phyloP scores from a whole-genome alignment of 2,797 vertebrate genomes.

The Anomalospiza imberbis region DNA sequence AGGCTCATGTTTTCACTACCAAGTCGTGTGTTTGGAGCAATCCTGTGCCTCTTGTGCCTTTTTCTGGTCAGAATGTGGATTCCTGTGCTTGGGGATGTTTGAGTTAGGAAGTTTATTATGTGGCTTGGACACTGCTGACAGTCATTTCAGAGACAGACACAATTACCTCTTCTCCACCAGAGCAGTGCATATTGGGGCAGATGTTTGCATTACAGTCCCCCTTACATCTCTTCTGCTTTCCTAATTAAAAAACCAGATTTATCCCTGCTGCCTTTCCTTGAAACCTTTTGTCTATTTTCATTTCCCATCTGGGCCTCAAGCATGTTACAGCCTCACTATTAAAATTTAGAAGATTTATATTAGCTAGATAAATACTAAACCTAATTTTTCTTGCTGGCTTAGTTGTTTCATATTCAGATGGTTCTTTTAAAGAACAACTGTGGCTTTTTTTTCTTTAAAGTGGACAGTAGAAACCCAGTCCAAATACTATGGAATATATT shows the following conservation, averaged over 20 bases:
- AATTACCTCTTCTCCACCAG: background rate
- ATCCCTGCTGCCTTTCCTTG: conserved; percentile 24
- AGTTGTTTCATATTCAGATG: background rate
- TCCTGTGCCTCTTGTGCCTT: background rate
- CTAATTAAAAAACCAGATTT: conserved; percentile 28
- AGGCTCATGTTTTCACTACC: background rate
- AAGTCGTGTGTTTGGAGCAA: background rate
- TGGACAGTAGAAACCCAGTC: background rate
- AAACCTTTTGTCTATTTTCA: conserved; percentile 60
- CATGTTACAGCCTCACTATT: conserved; percentile 23
- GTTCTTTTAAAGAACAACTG: background rate
- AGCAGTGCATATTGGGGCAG: background rate
- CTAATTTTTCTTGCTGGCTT: conserved; percentile 28
- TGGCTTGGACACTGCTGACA: background rate
- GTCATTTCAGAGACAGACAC: background rate
- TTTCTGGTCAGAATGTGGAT: background rate
- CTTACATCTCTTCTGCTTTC: conserved; percentile 4
- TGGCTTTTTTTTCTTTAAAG: background rate
- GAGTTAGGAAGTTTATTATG: background rate
- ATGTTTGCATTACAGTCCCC: conserved; percentile 1
- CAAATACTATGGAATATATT: background rate
- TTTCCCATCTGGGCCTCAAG: conserved; percentile 51
- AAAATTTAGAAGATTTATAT: conserved; percentile 40
- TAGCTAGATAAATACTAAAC: conserved; percentile 36
- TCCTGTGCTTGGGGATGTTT: background rate